These are phyloP conservation scores for Mesorhabditis spiculigera DNA, from an alignment of 2,888 invertebrate species.

Conservation along the genomic window DNA sequence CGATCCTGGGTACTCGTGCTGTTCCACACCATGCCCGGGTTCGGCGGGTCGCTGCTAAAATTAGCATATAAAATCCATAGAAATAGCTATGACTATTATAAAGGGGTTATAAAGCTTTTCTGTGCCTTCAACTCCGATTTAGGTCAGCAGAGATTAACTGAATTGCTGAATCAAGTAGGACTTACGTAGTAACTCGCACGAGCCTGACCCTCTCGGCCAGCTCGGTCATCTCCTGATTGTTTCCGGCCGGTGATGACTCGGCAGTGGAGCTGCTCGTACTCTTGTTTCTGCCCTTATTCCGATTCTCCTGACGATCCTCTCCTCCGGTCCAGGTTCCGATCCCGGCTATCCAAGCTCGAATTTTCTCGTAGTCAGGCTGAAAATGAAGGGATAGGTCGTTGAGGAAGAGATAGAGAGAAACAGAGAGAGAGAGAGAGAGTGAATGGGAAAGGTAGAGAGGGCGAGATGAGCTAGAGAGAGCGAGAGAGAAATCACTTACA, in stretches of 20 bases:
- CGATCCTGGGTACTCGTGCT: neutral
- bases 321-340: neutral
- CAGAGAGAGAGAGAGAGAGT: neutral
- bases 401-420: neutral
- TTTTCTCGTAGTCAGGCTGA: slow-evolving; percentile 39
- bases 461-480: neutral
- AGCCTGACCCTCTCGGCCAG: neutral
- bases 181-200: neutral
- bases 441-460: too few relatives aligned
- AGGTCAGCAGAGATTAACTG: too few relatives aligned
- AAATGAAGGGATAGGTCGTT: slow-evolving; percentile 7
- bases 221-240: neutral
- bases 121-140: neutral
- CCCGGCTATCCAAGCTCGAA: slow-evolving; percentile 15
- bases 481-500: slow-evolving; percentile 8
- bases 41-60: too few relatives aligned
- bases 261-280: neutral
- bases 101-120: too few relatives aligned
- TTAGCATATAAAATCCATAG: too few relatives aligned
- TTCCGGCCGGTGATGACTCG: neutral
- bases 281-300: neutral
- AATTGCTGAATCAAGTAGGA: too few relatives aligned
- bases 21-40: neutral
- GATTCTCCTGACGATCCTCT: neutral
- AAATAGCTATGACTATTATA: too few relatives aligned